phyloP scores from a whole-genome alignment of 2,888 invertebrate species.

The Clitarchus hookeri region DNA sequence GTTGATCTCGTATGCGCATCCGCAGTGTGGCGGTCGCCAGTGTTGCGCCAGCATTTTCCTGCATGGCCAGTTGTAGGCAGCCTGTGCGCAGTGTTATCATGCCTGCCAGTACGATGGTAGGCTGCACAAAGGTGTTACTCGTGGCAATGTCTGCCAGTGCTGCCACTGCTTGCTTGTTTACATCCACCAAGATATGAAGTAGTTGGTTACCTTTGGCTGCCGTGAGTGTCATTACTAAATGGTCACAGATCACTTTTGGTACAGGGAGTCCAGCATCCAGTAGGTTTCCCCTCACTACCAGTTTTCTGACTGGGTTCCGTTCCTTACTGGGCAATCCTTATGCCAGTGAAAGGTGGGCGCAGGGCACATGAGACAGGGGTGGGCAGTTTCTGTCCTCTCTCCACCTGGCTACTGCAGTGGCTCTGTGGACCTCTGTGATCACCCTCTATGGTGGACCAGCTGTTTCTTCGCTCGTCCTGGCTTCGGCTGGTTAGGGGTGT shows the following conservation, averaged over 20 bases:
- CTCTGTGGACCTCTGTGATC: too few relatives aligned
- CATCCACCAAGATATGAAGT: not conserved
- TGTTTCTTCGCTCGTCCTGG: too few relatives aligned
- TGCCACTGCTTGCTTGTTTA: not conserved
- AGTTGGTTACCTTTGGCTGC: not conserved
- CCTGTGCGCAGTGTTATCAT: not conserved
- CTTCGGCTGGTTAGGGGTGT: too few relatives aligned
- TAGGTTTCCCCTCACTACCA: too few relatives aligned
- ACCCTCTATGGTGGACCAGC: too few relatives aligned
- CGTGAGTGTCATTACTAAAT: not conserved
- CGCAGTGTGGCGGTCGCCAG: not conserved
- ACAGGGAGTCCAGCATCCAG: not conserved
- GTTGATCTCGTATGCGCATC: not conserved
- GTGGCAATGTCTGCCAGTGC: not conserved
- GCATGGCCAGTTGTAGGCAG: not conserved
- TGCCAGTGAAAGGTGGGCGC: too few relatives aligned
- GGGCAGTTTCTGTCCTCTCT: too few relatives aligned
- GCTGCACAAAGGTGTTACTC: not conserved
- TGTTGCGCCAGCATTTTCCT: not conserved
- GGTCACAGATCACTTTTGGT: not conserved
- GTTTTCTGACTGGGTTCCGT: too few relatives aligned
- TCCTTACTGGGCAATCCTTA: too few relatives aligned
- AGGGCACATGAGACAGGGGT: too few relatives aligned
- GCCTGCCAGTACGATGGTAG: not conserved
- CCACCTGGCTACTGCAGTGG: too few relatives aligned